Base-by-base conservation (phyloP, 2,113 vertebrate species). In the Alethe castanea region DNA sequence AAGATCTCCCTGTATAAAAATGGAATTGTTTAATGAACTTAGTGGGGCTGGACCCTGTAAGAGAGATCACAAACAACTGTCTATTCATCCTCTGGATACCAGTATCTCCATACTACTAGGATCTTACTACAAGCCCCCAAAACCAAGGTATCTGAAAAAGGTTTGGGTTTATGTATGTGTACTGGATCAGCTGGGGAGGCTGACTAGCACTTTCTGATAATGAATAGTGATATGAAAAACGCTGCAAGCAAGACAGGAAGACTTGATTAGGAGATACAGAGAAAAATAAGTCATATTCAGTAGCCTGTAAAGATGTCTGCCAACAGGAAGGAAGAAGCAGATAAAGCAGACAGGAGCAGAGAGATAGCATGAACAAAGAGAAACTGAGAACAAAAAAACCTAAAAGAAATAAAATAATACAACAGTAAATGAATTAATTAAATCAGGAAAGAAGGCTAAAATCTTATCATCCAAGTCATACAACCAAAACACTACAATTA, bases 311-410 rank as follows among this genome's bases (percentile, higher is more conserved):
- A 93, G 90, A 94, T 81, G 44, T 85, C 60, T 90, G 78, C 77
- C 88, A 96, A 91, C 53, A 97, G 82, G 88, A 97, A 97, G 76
- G 74, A 97, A 96, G 90, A 92, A 89, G 56, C 3, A 91, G 89
- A 92, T 96, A 97, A 95, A 95, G 86, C 14, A 97, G 82, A 93
- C 26, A 93, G 94, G 79, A 96, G 87, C 35, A 96, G 76, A 91
- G 5, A 94, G 94, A 96, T 92, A 93, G 29, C 57, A 94, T 25
- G 76, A 61, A 78, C 42, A 86, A 70, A 96, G 71, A 95, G 77
- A 76, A 97, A 94, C 23, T 60, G 35, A 44, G 91, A 91, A 91
- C 6, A 76, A 45, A 31, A 42, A 54, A 35, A 59, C 24, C 9
- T 15, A 19, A 40, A 22, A 77, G 11, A 87, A 61, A 47, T 4